A percentile compares a stretch with the other conserved stretches of the same genome.
Conservation (phyloP, 30 jellyfish, hydroid and myxozoan species). For the Nemopilema nomurai region DNA sequence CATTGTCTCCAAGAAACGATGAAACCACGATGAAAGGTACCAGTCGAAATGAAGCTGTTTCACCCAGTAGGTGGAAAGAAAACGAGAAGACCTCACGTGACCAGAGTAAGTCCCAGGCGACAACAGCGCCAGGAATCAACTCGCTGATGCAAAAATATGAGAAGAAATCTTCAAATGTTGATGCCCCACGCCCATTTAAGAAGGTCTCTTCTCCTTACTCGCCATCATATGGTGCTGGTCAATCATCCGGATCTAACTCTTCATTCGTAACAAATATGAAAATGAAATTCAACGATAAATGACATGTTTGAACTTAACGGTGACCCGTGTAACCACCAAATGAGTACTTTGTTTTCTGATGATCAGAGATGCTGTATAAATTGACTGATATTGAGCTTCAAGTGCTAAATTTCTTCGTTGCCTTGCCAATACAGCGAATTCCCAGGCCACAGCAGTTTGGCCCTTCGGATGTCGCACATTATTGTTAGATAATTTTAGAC, state of each 20-base stretch:
- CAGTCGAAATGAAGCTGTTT: background rate
- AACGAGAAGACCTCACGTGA: slow-evolving; percentile 1
- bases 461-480: background rate
- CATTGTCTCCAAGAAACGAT: background rate
- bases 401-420: background rate
- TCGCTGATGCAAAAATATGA: slow-evolving; percentile 62
- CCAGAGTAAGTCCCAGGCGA: slow-evolving; percentile 17
- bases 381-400: background rate
- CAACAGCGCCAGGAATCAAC: slow-evolving; percentile 53
- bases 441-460: background rate
- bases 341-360: background rate
- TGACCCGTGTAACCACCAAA: background rate
- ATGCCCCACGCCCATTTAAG: slow-evolving; percentile 41
- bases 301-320: background rate
- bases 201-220: slow-evolving; percentile 11
- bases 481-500: background rate
- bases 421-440: background rate
- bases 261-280: slow-evolving; percentile 51
- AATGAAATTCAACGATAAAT: slow-evolving; percentile 32
- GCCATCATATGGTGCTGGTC: background rate
- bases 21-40: background rate
- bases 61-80: slow-evolving; percentile 12
- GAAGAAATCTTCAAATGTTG: slow-evolving; percentile 37
- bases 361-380: background rate
- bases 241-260: slow-evolving; percentile 2